These are phyloP conservation scores for Sinocyclocheilus rhinocerous DNA, from an alignment of 2,113 vertebrate genomes.

Conservation along the genomic window DNA sequence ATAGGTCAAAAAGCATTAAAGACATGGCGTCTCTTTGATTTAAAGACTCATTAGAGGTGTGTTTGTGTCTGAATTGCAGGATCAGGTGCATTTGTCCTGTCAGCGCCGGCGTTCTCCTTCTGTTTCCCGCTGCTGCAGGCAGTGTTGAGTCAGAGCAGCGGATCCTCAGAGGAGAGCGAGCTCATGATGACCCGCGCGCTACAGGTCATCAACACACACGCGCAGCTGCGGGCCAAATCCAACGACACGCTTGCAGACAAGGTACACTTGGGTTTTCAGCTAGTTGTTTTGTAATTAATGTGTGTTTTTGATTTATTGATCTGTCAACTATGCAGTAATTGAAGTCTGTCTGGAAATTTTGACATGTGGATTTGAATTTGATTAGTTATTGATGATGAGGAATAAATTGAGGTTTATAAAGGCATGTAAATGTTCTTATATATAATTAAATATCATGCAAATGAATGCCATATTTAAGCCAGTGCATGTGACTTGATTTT, in stretches of 20 bases:
- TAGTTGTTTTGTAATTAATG: neutral
- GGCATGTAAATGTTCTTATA: neutral
- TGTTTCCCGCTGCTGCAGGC: constrained; percentile 93
- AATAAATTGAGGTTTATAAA: neutral
- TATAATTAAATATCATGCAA: neutral
- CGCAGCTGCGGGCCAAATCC: constrained; percentile 82
- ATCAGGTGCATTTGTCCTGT: constrained; percentile 65
- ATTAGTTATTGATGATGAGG: neutral
- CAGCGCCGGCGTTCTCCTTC: constrained; percentile 81
- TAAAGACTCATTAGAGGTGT: too few relatives aligned
- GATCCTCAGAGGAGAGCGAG: constrained; percentile 82
- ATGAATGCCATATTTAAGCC: too few relatives aligned
- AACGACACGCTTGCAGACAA: constrained; percentile 80
- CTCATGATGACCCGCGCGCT: constrained; percentile 81
- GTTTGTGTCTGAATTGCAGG: neutral
- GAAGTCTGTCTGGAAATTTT: neutral
- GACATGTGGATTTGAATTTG: neutral
- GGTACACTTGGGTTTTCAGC: constrained; percentile 66
- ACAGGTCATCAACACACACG: constrained; percentile 85
- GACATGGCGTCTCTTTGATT: too few relatives aligned
- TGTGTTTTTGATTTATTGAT: neutral
- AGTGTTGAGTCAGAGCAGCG: constrained; percentile 81
- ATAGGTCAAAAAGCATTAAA: neutral
- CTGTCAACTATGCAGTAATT: neutral
- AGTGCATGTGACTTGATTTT: neutral